Evolutionary conservation across 2,797 vertebrate genomes (phyloP), one percentile per base, ranked within the genome.

Genomic region (Pyrocephalus nanus): DNA sequence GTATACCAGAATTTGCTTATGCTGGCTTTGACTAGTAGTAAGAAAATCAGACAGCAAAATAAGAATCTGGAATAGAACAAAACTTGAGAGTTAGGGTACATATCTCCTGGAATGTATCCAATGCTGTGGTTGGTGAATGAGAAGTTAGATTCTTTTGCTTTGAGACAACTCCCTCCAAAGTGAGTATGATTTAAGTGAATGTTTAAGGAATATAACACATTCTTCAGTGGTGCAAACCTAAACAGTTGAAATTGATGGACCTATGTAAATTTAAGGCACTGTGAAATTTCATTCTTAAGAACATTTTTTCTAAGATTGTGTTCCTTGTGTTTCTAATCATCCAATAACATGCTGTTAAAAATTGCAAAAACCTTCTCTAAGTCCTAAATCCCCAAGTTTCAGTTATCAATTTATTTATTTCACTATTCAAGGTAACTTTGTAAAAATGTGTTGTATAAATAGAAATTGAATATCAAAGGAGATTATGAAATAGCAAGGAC

Each of bases 351-450:
- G 7, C 1, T 32, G 8, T 9, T 69, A 16, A 75, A 11, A 71
- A 64, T 34, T 69, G 26, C 5, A 73, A 45, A 73, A 65, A 42
- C 5, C 8, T 54, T 58, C 55, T 30, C 2, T 11, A 69, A 43
- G 3, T 5, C 9, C 7, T 13, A 23, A 81, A 51, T 0, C 2
- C 4, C 2, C 8, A 61, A 10, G 7, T 5, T 36, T 48, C 1
- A 14, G 40, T 12, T 53, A 12, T 83, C n/a, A 16, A 19, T 1
- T 47, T 53, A 23, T 12, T n/a, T 65, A 65, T 74, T 67, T 42
- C 19, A 0, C 5, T 69, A 3, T 66, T 54, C 32, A 60, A 27
- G 3, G 11, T 70, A 66, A 4, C 5, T 81, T 90, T 62, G 43
- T 27, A 50, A 71, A 26, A 51, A 16, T 40, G 5, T 34, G 2